Conservation (phyloP, 2,888 invertebrate species). For the Crossocerus cetratus region DNA sequence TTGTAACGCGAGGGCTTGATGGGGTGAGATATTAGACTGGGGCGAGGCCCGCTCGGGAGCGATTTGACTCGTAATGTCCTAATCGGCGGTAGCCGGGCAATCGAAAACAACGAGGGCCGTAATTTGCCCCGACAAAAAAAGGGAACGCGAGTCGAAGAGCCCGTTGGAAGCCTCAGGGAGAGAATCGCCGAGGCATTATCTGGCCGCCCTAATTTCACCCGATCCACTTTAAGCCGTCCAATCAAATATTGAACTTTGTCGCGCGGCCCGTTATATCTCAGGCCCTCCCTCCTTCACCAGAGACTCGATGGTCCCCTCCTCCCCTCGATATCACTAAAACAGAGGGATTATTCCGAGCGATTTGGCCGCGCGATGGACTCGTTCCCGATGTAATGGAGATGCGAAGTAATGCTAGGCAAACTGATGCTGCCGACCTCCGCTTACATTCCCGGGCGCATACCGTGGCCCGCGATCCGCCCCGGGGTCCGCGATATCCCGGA, state of each 20-base stretch:
- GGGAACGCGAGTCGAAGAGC: too few species aligned
- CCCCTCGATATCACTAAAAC: conserved; percentile 24
- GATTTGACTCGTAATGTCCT: not conserved
- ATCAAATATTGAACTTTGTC: conserved; percentile 14
- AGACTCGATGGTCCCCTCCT: conserved; percentile 18
- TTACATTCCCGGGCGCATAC: conserved; percentile 18
- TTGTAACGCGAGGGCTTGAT: conserved; percentile 2
- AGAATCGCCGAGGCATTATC: not conserved
- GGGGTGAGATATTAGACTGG: not conserved
- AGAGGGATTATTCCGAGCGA: conserved; percentile 48
- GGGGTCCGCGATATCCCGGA: conserved; percentile 19
- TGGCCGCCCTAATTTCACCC: not conserved
- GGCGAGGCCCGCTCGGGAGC: not conserved
- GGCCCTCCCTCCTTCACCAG: conserved; percentile 4
- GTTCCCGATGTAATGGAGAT: conserved; percentile 50
- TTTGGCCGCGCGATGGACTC: conserved; percentile 43
- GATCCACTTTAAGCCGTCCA: conserved; percentile 2
- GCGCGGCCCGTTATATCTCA: conserved; percentile 27
- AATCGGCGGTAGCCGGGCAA: not conserved
- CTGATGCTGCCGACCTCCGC: conserved; percentile 23
- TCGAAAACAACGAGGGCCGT: not conserved
- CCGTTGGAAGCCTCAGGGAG: not conserved
- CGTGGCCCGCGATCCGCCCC: too few species aligned
- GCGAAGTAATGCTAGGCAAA: conserved; percentile 44
- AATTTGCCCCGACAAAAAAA: not conserved